Evolutionary conservation across 1,140 invertebrate genomes (phyloP).

Genomic region (Hycleus cichorii): DNA sequence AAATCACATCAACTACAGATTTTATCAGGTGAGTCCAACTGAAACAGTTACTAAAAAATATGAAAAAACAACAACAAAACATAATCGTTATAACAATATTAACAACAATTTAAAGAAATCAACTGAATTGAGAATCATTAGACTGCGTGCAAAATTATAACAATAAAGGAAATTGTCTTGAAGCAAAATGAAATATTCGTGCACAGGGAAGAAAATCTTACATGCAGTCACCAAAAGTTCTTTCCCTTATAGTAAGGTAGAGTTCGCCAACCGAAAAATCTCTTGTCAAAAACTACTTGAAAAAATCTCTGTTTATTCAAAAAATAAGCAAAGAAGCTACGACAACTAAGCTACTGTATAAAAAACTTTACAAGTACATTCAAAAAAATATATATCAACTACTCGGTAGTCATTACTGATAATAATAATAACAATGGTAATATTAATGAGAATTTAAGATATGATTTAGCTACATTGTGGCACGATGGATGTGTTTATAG

Average conservation of each 20-base stretch:
- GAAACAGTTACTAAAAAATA: conserved; percentile 38
- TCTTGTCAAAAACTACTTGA: conserved; percentile 27
- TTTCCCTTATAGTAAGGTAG: conserved; percentile 44
- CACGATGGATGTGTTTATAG: too few relatives aligned
- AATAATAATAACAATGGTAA: too few relatives aligned
- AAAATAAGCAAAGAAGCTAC: conserved; percentile 36
- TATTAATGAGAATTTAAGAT: too few relatives aligned
- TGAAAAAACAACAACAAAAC: conserved; percentile 23
- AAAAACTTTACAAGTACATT: conserved; percentile 29
- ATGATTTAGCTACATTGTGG: too few relatives aligned
- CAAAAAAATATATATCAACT: conserved; percentile 4
- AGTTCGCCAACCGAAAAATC: conserved; percentile 33
- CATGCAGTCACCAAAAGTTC: conserved; percentile 41
- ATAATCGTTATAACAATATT: background rate
- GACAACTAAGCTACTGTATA: conserved; percentile 29
- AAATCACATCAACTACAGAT: conserved; percentile 33
- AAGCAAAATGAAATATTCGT: too few relatives aligned
- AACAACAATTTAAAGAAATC: background rate
- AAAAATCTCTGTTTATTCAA: conserved; percentile 22
- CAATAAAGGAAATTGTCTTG: too few relatives aligned
- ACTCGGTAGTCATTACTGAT: background rate
- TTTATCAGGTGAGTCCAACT: conserved; percentile 34
- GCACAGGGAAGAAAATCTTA: conserved; percentile 9
- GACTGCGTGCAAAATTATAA: too few relatives aligned
- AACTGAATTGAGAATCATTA: too few relatives aligned